Evolutionary conservation across 2,888 invertebrate genomes (phyloP).

Genomic region (Nephrotoma appendiculata): DNA sequence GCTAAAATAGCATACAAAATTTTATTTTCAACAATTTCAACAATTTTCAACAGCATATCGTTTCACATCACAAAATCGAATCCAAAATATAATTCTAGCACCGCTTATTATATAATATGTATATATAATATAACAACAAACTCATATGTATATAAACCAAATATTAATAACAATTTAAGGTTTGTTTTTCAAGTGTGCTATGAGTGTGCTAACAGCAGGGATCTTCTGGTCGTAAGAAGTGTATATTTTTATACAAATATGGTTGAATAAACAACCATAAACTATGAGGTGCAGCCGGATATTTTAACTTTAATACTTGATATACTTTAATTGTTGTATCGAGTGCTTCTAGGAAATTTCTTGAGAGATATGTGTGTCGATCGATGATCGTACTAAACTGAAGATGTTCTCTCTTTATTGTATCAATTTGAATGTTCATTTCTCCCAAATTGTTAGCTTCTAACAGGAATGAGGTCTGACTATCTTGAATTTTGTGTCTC

Average conservation of each 20-base stretch:
- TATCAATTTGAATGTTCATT: background rate
- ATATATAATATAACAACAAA: too few relatives aligned
- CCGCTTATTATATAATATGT: too few relatives aligned
- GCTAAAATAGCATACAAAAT: too few relatives aligned
- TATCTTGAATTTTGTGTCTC: background rate
- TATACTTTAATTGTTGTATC: background rate
- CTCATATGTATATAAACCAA: too few relatives aligned
- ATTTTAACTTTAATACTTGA: background rate
- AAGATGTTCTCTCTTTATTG: background rate
- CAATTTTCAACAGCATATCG: too few relatives aligned
- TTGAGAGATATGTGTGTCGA: background rate
- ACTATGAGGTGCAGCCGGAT: background rate
- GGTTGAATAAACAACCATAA: background rate
- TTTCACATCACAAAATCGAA: too few relatives aligned
- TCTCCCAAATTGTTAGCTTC: background rate
- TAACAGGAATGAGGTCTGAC: background rate
- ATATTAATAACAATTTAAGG: too few relatives aligned
- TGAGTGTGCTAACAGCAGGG: background rate
- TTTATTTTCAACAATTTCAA: too few relatives aligned
- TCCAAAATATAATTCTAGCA: too few relatives aligned
- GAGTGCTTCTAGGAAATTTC: background rate
- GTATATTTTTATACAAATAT: background rate
- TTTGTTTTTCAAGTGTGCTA: background rate
- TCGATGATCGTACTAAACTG: background rate
- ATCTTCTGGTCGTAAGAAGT: background rate